Percentiles rank a stretch among this genome's conserved stretches.
Conservation (phyloP, 2,797 vertebrate genomes). For the Myotis pilosus region DNA sequence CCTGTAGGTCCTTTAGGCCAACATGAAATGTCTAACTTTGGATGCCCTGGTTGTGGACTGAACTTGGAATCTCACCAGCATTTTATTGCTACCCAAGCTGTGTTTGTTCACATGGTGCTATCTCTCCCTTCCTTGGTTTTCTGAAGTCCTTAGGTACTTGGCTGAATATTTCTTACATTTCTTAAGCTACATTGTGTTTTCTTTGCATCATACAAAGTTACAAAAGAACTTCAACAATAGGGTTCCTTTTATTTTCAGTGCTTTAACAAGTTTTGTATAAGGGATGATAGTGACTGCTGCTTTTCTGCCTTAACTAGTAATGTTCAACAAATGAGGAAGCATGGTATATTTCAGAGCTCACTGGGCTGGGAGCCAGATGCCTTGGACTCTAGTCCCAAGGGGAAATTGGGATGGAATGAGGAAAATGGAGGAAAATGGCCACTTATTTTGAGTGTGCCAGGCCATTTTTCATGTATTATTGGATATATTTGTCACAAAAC, state of each 20-base stretch:
- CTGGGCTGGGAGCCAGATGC: not conserved
- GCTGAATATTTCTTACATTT: not conserved
- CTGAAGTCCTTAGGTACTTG: conserved; percentile 9
- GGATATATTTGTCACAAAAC: conserved; percentile 4
- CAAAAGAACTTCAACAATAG: not conserved
- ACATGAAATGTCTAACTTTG: conserved; percentile 70
- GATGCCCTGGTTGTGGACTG: conserved; percentile 30
- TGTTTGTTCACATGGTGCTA: conserved; percentile 83
- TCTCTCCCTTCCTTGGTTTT: conserved; percentile 79
- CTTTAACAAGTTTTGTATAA: not conserved
- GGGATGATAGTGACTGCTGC: not conserved
- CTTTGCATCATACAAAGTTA: not conserved
- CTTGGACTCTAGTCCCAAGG: not conserved
- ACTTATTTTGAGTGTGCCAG: not conserved
- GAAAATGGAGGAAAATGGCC: not conserved
- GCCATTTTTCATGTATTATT: not conserved
- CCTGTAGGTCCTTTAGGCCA: not conserved
- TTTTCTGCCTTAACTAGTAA: not conserved
- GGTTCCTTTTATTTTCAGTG: not conserved
- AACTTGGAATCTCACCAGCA: conserved; percentile 59
- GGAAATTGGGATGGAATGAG: not conserved
- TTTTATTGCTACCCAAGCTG: conserved; percentile 75
- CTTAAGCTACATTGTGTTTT: conserved; percentile 29
- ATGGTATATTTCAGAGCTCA: not conserved
- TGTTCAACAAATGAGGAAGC: not conserved